These are phyloP conservation scores for Nautilus pompilius DNA, from an alignment of 1,140 invertebrate genomes.

Conservation along the genomic window DNA sequence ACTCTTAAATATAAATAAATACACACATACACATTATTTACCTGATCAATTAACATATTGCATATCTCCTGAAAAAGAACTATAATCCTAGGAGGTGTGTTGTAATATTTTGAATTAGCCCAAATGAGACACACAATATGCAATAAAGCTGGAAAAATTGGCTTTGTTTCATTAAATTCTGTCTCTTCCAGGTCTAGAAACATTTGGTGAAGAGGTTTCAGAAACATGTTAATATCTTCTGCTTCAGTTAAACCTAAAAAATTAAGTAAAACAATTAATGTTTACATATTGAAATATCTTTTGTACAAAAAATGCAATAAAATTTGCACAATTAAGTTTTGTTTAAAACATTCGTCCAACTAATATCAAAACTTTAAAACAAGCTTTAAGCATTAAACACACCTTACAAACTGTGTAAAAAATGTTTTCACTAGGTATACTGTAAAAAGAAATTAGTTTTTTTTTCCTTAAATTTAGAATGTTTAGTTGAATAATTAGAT, in stretches of 20 bases:
- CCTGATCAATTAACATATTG: constrained; percentile 78
- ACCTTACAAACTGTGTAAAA: no score
- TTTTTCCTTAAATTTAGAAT: no score
- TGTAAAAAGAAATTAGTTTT: no score
- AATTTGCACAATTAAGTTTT: not conserved
- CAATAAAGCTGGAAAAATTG: constrained; percentile 62
- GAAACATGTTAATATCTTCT: constrained; percentile 81
- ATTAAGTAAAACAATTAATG: constrained; percentile 1
- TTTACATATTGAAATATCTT: no score
- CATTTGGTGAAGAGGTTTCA: constrained; percentile 77
- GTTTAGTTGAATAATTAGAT: no score
- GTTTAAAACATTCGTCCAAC: not conserved
- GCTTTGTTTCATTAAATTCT: constrained; percentile 49
- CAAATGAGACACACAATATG: constrained; percentile 85
- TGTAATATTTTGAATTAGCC: constrained; percentile 85
- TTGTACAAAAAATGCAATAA: no score
- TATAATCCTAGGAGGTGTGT: constrained; percentile 83
- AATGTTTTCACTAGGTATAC: no score
- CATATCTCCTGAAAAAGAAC: constrained; percentile 84
- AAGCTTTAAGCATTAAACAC: no score
- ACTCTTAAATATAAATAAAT: not conserved
- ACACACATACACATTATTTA: constrained; percentile 14
- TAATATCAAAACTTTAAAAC: no score
- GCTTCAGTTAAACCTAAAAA: constrained; percentile 78
- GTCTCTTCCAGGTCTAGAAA: constrained; percentile 79